Base-by-base conservation (phyloP, 2,888 invertebrate genomes). In the Therioaphis trifolii region DNA sequence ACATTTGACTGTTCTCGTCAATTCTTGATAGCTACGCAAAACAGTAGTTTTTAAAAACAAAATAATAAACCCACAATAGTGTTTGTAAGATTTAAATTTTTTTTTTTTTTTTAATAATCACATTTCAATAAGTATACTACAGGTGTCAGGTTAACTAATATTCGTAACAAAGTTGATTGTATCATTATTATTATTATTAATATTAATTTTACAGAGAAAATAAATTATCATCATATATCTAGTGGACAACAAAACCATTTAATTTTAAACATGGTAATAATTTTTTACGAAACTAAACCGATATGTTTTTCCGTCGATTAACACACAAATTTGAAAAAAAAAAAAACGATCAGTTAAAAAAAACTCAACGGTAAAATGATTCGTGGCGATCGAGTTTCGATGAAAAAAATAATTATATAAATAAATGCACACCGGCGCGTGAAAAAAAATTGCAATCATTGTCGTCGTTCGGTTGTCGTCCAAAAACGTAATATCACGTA, bases 11-110 rank as follows among this genome's bases (percentile, higher is more conserved):
- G 82, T 82, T 61, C 82, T 82, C 82, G 82, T 82, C 74, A 82
- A 82, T 82, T 74, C 82, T 82, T 82, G 82, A 82, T 74, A 82
- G 82, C 82, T 82, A 82, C 63, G 72, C 82, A 82, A 82, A 82
- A 82, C 71, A 82, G 35, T 55, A 55, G 40, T 74, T 72, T 68
- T 78, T 49, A 76, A 63, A 63, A 82, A 49, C 49, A 72, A 82
- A 82, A 63, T 63, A 84, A 72, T 61, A 74, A 82, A 71, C 80
- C 71, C 29, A 35, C 7, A 5, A 15, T 49, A 35, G 2, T 49
- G 24, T 40, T 72, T 40, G 40, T 74, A 40, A 27, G 63, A 21
- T 72, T 72, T 71, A 29, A 49, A 35, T 82, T 74, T 61, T 66
- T 71, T 76, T 74, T 74, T 55, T 49, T 79, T 68, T 80, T 71